Evolutionary conservation across 2,113 vertebrate genomes (phyloP).

Genomic region (Chrysochloris asiatica): DNA sequence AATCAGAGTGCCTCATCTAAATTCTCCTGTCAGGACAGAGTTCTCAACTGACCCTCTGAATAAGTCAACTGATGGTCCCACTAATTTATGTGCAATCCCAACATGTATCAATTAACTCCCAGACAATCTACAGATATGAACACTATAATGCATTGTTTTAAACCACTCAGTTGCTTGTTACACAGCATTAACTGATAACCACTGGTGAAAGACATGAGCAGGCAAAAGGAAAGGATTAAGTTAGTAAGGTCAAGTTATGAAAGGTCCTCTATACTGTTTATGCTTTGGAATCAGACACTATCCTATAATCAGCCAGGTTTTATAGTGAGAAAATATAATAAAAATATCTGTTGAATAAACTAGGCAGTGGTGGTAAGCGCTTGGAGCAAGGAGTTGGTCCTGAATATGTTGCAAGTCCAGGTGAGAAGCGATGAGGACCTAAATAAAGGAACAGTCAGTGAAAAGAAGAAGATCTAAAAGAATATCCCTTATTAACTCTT

Average conservation of each 20-base stretch:
- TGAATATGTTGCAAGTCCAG: neutral
- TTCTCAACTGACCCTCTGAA: neutral
- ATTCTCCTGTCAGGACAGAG: neutral
- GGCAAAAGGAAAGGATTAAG: neutral
- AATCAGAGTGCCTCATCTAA: neutral
- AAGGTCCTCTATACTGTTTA: neutral
- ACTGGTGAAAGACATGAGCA: neutral
- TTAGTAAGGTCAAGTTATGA: neutral
- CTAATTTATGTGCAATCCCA: neutral
- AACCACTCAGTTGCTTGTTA: neutral
- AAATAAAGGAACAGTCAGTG: neutral
- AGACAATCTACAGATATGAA: neutral
- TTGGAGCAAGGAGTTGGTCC: neutral
- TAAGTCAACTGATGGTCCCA: neutral
- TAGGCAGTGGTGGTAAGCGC: neutral
- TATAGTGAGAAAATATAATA: conserved; percentile 21
- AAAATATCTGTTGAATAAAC: neutral
- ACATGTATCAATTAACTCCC: neutral
- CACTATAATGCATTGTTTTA: neutral
- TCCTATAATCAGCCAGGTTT: neutral
- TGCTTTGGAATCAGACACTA: neutral
- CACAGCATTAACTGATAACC: neutral
- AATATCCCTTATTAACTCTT: neutral
- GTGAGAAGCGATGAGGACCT: neutral
- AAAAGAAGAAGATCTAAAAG: neutral